Percentiles rank a stretch among this genome's conserved stretches.
Evolutionary conservation across 2,888 invertebrate species (phyloP).

Genomic region (Dermolepida albohirtum): DNA sequence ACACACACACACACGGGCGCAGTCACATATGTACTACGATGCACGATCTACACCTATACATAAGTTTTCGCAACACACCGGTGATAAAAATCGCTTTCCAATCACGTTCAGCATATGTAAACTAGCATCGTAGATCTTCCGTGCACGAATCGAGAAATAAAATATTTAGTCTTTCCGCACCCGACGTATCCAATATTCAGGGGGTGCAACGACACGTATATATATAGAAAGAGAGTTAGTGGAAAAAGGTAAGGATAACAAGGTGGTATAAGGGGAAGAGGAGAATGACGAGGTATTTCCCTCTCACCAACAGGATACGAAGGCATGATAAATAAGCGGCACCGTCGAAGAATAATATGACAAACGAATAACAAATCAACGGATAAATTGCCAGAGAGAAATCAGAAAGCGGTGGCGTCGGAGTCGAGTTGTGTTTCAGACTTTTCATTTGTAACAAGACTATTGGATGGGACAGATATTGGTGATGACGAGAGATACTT

Average conservation of each 20-base stretch:
- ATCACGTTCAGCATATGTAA: slow-evolving; percentile 64
- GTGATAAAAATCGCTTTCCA: slow-evolving; percentile 59
- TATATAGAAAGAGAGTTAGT: slow-evolving; percentile 46
- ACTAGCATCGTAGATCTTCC: slow-evolving; percentile 60
- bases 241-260: slow-evolving; percentile 53
- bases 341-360: slow-evolving; percentile 38
- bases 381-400: slow-evolving; percentile 25
- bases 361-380: slow-evolving; percentile 38
- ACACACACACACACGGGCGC: neutral
- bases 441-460: slow-evolving; percentile 8
- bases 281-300: slow-evolving; percentile 7
- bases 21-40: slow-evolving; percentile 45
- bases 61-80: slow-evolving; percentile 5
- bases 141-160: slow-evolving; percentile 55
- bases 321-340: slow-evolving; percentile 46
- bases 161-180: slow-evolving; percentile 61
- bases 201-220: slow-evolving; percentile 37
- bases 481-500: slow-evolving; percentile 22
- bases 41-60: slow-evolving; percentile 45
- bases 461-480: slow-evolving; percentile 17
- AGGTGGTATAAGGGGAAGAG: neutral
- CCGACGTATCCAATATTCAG: slow-evolving; percentile 59
- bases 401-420: slow-evolving; percentile 17
- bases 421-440: slow-evolving; percentile 17
- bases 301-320: slow-evolving; percentile 40